A percentile compares a stretch with the other conserved stretches of the same genome.
Conservation (phyloP, 2,113 vertebrate species). For the Harpagus bidentatus region DNA sequence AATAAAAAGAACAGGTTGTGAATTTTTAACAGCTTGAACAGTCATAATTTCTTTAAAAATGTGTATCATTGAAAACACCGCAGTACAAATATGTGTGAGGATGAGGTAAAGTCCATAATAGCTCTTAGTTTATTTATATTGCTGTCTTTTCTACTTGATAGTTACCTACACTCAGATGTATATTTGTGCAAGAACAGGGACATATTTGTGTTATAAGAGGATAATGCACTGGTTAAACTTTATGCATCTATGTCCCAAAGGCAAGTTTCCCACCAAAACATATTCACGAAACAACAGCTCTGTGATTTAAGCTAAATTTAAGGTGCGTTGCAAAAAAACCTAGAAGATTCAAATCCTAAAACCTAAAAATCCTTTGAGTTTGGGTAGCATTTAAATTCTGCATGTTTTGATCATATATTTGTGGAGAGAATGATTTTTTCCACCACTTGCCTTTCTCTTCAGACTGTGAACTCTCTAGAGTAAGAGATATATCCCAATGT, state of each 20-base stretch:
- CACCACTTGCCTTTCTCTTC: not conserved
- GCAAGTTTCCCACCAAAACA: not conserved
- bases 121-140: not conserved
- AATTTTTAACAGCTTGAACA: not conserved
- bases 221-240: not conserved
- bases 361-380: not conserved
- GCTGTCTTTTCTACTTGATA: not conserved
- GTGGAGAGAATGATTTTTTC: not conserved
- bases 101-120: not conserved
- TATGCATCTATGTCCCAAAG: not conserved
- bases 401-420: not conserved
- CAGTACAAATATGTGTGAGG: not conserved
- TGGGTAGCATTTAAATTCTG: not conserved
- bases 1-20: not conserved
- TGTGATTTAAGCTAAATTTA: not conserved
- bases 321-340: not conserved
- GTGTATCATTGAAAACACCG: not conserved
- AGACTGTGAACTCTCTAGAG: not conserved
- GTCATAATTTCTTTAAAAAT: not conserved
- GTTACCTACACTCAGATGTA: not conserved
- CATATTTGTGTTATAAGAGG: not conserved
- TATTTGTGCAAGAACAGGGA: not conserved
- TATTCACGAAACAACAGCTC: not conserved
- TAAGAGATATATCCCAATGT: not conserved
- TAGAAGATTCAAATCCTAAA: not conserved